Percentiles rank a stretch among this genome's conserved stretches.
Conservation (phyloP, 1,140 invertebrate species). For the Ostrea edulis region DNA sequence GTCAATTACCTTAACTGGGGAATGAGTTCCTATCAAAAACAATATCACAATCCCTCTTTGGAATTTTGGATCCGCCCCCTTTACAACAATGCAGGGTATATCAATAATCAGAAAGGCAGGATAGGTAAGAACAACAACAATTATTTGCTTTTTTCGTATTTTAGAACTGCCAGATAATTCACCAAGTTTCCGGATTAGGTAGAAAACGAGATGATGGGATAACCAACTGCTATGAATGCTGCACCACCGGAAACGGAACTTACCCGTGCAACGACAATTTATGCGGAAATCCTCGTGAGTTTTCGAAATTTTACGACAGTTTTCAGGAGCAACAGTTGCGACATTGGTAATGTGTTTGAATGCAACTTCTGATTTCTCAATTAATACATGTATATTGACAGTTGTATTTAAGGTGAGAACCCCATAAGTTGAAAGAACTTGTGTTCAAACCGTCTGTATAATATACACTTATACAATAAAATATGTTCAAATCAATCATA, state of each 20-base stretch:
- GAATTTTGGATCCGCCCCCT: not conserved
- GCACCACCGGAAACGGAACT: not conserved
- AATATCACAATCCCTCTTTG: not conserved
- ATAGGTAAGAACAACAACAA: no score
- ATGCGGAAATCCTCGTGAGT: conserved; percentile 25
- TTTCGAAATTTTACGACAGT: not conserved
- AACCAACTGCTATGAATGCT: not conserved
- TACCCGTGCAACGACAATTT: conserved; percentile 10
- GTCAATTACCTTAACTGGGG: not conserved
- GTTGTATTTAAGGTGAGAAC: no score
- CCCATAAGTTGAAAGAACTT: no score
- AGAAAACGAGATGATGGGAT: not conserved
- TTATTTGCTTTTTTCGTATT: not conserved
- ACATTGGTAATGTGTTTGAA: no score
- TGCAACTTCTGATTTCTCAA: no score
- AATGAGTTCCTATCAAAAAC: not conserved
- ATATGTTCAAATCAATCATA: no score
- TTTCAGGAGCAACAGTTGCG: not conserved
- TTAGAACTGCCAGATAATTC: not conserved
- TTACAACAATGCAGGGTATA: no score
- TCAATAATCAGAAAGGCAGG: no score
- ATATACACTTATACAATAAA: no score
- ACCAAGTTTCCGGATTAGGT: not conserved
- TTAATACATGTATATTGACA: no score
- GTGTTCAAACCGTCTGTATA: no score